Base-by-base conservation (phyloP, 2,797 vertebrate genomes). In the Smutsia temminckii region DNA sequence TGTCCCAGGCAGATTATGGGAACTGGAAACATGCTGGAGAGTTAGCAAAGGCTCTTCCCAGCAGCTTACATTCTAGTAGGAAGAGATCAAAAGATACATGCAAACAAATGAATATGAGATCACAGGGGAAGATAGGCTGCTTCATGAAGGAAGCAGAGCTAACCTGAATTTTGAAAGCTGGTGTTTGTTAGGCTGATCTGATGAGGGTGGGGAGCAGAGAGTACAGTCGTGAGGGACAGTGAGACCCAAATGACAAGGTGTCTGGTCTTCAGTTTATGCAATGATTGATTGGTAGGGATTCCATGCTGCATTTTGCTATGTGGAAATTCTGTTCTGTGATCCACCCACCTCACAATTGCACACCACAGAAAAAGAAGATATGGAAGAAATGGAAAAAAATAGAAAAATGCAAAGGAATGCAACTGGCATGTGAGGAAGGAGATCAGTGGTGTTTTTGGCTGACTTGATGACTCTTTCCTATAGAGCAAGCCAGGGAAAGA, bases 381-480 rank as follows among this genome's bases (percentile, higher is more conserved):
- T 3, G 14, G n/a, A 9, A n/a, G 0, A 40, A 27, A 13, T 8
- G 8, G 27, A 12, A 40, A 64, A n/a, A 80, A 5, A 14, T 5
- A 1, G 5, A 57, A 75, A 4, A 20, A 16, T 59, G 64, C 77
- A 66, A 61, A 78, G 42, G 40, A 84, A 57, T 6, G 20, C 23
- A 59, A 0, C 7, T 46, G 34, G 4, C 2, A 10, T 10, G 12
- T 55, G 49, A 66, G 21, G 63, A 34, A n/a, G n/a, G 59, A 40
- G 21, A 21, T 13, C 2, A 18, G 10, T 46, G 11, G 8, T 16
- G 0, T 17, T 11, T 4, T 0, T 21, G 72, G 29, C 25, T 7
- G 8, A 13, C 8, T 1, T 5, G 27, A 8, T 34, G 32, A 6
- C 12, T 61, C 34, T 34, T 55, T 49, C 8, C 23, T 51, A 6